These are phyloP conservation scores for Pachymerium ferrugineum DNA, from an alignment of 2,888 invertebrate species.

Conservation along the genomic window DNA sequence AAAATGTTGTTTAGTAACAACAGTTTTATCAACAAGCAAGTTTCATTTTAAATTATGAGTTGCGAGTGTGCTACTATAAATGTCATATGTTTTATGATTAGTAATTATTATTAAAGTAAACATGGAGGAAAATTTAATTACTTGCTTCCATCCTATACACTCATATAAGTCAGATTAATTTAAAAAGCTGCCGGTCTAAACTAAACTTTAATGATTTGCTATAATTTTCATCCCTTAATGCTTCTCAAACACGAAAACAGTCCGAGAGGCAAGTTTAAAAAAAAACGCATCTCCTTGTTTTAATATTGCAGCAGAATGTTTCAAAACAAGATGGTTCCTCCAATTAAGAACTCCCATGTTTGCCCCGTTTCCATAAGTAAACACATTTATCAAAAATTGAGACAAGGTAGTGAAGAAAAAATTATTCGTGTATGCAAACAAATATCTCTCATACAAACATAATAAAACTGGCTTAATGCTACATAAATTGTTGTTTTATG, in stretches of 20 bases:
- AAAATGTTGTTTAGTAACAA: not conserved
- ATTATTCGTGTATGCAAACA: not conserved
- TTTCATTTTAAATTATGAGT: slow-evolving; percentile 13
- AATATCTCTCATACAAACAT: not conserved
- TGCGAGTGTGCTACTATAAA: not conserved
- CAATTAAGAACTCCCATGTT: not conserved
- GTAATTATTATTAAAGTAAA: slow-evolving; percentile 8
- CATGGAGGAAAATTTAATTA: not conserved
- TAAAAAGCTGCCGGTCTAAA: not conserved
- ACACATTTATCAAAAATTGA: not conserved
- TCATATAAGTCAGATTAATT: slow-evolving; percentile 3
- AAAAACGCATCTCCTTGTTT: no score
- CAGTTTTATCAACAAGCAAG: no score
- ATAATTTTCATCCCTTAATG: not conserved
- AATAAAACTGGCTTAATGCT: not conserved
- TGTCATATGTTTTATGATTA: slow-evolving; percentile 8
- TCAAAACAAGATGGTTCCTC: not conserved
- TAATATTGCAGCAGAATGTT: not conserved
- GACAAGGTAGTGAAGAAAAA: not conserved
- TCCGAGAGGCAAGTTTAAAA: not conserved
- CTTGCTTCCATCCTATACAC: no score
- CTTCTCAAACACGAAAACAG: not conserved
- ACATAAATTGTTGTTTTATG: not conserved
- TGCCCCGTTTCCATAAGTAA: not conserved
- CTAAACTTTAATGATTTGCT: slow-evolving; percentile 3